Conservation (phyloP, 92 coral and sea anemone genomes). For the Epizoanthus stellaris region DNA sequence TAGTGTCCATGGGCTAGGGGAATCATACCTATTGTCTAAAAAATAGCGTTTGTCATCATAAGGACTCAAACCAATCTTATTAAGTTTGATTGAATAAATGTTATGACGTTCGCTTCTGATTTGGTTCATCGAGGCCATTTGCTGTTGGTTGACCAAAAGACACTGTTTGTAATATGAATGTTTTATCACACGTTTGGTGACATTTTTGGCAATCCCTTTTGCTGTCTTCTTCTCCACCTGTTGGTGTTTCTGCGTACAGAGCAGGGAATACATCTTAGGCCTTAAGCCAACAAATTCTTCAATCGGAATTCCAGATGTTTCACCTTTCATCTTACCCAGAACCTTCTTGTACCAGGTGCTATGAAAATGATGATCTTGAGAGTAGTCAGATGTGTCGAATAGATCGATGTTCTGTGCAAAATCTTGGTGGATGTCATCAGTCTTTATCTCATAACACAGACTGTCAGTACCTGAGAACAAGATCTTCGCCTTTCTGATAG, state of each 20-base stretch:
- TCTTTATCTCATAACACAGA: background rate
- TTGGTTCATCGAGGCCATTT: slow-evolving; percentile 23
- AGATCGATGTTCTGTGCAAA: background rate
- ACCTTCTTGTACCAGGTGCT: slow-evolving; percentile 22
- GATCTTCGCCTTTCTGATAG: background rate
- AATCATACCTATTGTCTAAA: too few species aligned
- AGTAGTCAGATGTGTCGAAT: slow-evolving; percentile 1
- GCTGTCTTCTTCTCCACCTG: slow-evolving; percentile 36
- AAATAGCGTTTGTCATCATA: background rate
- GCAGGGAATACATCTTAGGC: too few species aligned
- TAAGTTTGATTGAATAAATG: slow-evolving; percentile 4
- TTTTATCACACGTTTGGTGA: background rate
- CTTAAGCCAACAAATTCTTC: slow-evolving; percentile 19
- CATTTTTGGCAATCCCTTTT: slow-evolving; percentile 7
- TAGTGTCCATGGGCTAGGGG: too few species aligned
- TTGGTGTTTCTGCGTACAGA: too few species aligned
- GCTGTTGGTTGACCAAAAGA: background rate
- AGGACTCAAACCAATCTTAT: slow-evolving; percentile 1
- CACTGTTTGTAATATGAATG: background rate
- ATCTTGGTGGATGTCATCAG: background rate
- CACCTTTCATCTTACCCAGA: slow-evolving; percentile 25
- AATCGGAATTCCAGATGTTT: slow-evolving; percentile 19
- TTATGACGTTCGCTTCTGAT: background rate
- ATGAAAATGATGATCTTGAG: slow-evolving; percentile 3
- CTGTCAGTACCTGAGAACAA: slow-evolving; percentile 2